Evolutionary conservation across 2,888 invertebrate genomes (phyloP).

Genomic region (Epinotia demarniana): DNA sequence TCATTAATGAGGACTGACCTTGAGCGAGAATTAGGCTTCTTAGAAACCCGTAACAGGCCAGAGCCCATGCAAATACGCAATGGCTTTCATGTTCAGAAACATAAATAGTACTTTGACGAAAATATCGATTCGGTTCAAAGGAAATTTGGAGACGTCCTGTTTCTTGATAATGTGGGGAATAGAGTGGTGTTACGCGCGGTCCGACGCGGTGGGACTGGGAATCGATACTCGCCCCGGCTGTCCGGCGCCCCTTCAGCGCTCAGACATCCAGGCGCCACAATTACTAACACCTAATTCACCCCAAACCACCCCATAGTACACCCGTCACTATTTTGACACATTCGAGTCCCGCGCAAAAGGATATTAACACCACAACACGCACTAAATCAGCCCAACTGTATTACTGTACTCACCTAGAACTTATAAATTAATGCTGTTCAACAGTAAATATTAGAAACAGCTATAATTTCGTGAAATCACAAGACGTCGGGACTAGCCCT

Average conservation of each 20-base stretch:
- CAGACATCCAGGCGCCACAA: slow-evolving; percentile 78
- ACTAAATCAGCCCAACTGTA: slow-evolving; percentile 51
- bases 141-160: slow-evolving; percentile 52
- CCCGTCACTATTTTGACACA: slow-evolving; percentile 76
- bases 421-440: slow-evolving; percentile 80
- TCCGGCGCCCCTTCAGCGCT: slow-evolving; percentile 67
- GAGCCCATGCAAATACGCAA: slow-evolving; percentile 22
- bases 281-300: slow-evolving; percentile 66
- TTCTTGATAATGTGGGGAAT: slow-evolving; percentile 54
- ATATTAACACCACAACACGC: slow-evolving; percentile 49
- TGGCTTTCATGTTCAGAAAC: slow-evolving; percentile 24
- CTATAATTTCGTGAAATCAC: slow-evolving; percentile 83
- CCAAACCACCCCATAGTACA: slow-evolving; percentile 71
- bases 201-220: slow-evolving; percentile 58
- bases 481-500: slow-evolving; percentile 85
- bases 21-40: slow-evolving; percentile 41
- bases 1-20: slow-evolving; percentile 45
- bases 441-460: slow-evolving; percentile 78
- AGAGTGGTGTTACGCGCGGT: slow-evolving; percentile 62
- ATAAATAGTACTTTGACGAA: slow-evolving; percentile 54
- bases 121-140: slow-evolving; percentile 70
- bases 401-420: slow-evolving; percentile 75
- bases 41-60: slow-evolving; percentile 28
- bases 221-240: slow-evolving; percentile 70
- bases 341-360: slow-evolving; percentile 76